These are phyloP conservation scores for Dasyurus viverrinus DNA, from an alignment of 2,113 vertebrate species.

Conservation along the genomic window DNA sequence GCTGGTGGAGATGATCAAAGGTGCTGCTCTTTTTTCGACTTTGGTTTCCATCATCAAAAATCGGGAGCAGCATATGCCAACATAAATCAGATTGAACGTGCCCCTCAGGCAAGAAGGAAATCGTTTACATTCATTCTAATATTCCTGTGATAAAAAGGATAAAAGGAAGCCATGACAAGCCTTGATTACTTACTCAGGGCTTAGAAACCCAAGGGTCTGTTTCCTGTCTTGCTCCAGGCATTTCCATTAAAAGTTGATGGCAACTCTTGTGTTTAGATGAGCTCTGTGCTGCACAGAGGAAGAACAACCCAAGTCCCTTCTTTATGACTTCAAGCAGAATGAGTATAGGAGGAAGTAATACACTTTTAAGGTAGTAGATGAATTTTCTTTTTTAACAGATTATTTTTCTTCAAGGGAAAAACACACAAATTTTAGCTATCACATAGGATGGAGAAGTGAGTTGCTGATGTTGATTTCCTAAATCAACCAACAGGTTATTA, in stretches of 20 bases:
- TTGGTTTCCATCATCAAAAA: slow-evolving; percentile 41
- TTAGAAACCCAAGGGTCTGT: slow-evolving; percentile 40
- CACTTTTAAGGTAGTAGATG: slow-evolving; percentile 67
- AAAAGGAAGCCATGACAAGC: slow-evolving; percentile 20
- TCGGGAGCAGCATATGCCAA: background rate
- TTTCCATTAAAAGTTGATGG: slow-evolving; percentile 62
- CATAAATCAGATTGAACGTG: slow-evolving; percentile 53
- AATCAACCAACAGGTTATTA: background rate
- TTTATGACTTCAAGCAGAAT: slow-evolving; percentile 64
- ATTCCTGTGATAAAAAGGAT: slow-evolving; percentile 56
- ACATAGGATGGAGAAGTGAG: slow-evolving; percentile 74
- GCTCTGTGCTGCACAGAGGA: slow-evolving; percentile 14
- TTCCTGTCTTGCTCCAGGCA: slow-evolving; percentile 58
- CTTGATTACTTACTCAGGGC: slow-evolving; percentile 39
- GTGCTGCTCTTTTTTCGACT: slow-evolving; percentile 13
- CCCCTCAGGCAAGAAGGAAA: slow-evolving; percentile 43
- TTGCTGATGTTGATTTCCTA: slow-evolving; percentile 67
- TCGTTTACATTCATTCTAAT: slow-evolving; percentile 61
- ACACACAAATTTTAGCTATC: slow-evolving; percentile 54
- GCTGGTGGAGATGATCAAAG: background rate
- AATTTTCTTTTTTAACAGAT: slow-evolving; percentile 65
- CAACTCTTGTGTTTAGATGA: slow-evolving; percentile 48
- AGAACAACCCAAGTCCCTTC: background rate
- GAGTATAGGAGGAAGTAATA: slow-evolving; percentile 52
- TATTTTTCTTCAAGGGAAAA: slow-evolving; percentile 71